Conservation (phyloP, 1,140 invertebrate species). For the Cepaea nemoralis region DNA sequence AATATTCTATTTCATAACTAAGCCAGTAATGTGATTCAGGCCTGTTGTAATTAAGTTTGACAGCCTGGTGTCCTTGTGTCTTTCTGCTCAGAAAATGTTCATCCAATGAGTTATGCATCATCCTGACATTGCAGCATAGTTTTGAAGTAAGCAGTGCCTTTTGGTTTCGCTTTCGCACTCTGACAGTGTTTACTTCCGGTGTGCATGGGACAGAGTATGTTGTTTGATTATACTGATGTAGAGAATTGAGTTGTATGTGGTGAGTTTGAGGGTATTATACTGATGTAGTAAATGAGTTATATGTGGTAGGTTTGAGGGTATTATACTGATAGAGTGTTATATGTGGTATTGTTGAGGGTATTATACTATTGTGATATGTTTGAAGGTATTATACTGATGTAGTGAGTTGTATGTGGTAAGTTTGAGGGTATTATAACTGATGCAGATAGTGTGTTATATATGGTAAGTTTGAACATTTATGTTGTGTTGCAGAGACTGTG, state of each 20-base stretch:
- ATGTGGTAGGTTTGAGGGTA: neutral
- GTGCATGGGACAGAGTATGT: neutral
- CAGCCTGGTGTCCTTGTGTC: neutral
- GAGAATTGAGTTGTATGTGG: neutral
- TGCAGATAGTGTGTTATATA: neutral
- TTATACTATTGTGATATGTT: too few species aligned
- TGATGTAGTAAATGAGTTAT: neutral
- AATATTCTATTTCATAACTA: too few species aligned
- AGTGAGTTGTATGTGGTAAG: neutral
- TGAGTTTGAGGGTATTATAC: neutral
- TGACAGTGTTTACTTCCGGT: neutral
- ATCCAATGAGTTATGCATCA: neutral
- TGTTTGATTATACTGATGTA: neutral
- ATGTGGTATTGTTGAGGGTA: too few species aligned
- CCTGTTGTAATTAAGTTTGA: neutral
- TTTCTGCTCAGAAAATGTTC: neutral
- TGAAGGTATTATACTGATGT: neutral
- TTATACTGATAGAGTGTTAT: neutral
- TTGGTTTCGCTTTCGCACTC: neutral
- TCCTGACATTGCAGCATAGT: neutral
- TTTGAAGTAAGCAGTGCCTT: neutral
- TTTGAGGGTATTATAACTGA: neutral
- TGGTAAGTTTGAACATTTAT: too few species aligned
- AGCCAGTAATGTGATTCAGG: neutral
- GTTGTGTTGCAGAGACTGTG: too few species aligned